Percentiles rank a stretch among this genome's conserved stretches.
phyloP scores from a whole-genome alignment of 2,888 invertebrate species.

The Amorpha juglandis region DNA sequence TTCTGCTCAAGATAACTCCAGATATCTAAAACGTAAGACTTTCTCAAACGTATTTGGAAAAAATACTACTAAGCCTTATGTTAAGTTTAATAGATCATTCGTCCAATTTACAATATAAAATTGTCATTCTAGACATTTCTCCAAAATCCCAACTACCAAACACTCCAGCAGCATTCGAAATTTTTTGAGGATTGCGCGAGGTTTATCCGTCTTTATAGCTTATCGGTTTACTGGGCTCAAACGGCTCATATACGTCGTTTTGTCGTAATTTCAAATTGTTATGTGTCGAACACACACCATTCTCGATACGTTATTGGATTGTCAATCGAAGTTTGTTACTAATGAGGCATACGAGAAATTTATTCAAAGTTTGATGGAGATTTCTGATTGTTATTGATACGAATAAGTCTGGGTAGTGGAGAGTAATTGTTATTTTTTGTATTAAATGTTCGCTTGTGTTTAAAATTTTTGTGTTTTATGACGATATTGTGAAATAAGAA shows the following conservation, averaged over 20 bases:
- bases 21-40: too few species aligned
- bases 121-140: not conserved
- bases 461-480: not conserved
- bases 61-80: too few species aligned
- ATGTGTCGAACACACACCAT: constrained; percentile 19
- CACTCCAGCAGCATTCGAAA: constrained; percentile 1
- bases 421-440: not conserved
- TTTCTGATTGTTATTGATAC: constrained; percentile 2
- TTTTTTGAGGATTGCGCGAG: constrained; percentile 1
- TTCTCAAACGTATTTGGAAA: too few species aligned
- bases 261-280: constrained; percentile 18
- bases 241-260: constrained; percentile 15
- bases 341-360: constrained; percentile 17
- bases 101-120: not conserved
- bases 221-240: constrained; percentile 10
- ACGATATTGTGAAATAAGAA: too few species aligned
- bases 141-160: not conserved
- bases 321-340: not conserved
- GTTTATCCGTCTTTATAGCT: constrained; percentile 5
- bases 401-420: not conserved
- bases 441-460: not conserved
- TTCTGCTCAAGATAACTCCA: too few species aligned
- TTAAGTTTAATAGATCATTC: too few species aligned
- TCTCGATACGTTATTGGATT: constrained; percentile 10
- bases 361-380: constrained; percentile 10